Base-by-base conservation (phyloP, 2,888 invertebrate genomes). In the Acholoe squamosa region DNA sequence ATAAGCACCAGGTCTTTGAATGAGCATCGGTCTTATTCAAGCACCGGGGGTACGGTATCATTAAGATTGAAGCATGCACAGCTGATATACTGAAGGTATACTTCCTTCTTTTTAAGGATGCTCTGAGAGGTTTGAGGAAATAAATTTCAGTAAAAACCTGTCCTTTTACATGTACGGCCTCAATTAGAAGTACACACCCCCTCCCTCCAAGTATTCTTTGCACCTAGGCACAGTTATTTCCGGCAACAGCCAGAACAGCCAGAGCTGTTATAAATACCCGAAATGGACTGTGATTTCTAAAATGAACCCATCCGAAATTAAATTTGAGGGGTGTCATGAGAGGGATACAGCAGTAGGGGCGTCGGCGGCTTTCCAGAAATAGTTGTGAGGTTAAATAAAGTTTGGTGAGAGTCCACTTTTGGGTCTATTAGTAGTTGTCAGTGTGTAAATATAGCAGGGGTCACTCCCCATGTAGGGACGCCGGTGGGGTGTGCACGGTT, bases 401-500 rank as follows among this genome's bases (percentile, higher is more conserved):
- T 61, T 61, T 61, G 61, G 61, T 61, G 61, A n/a, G 61, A 71
- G 31, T 71, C 71, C 71, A 71, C 71, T 71, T 71, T 71, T 0
- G 71, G 71, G 31, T 19, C 12, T 71, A 28, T 19, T 7, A 71
- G 71, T 71, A 71, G 71, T 71, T 71, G 71, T 19, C 10, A 61
- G 71, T 61, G 54, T 10, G n/a, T 71, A 71, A 71, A 71, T 71
- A 28, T 71, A 71, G 71, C 28, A 28, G 71, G n/a, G 28, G 12
- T 71, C 43, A 14, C 43, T n/a, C 31, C 34, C 33, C 33, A 51
- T 10, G 33, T 84, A 84, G 84, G 14, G 84, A 31, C 84, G 33
- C 19, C 61, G 43, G 34, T 7, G 84, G 43, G 43, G 84, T 33
- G 84, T 33, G 84, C 43, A 1, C 43, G 0, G 19, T 25, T 71